phyloP scores from a whole-genome alignment of 2,113 vertebrate genomes.

The Lepus europaeus region DNA sequence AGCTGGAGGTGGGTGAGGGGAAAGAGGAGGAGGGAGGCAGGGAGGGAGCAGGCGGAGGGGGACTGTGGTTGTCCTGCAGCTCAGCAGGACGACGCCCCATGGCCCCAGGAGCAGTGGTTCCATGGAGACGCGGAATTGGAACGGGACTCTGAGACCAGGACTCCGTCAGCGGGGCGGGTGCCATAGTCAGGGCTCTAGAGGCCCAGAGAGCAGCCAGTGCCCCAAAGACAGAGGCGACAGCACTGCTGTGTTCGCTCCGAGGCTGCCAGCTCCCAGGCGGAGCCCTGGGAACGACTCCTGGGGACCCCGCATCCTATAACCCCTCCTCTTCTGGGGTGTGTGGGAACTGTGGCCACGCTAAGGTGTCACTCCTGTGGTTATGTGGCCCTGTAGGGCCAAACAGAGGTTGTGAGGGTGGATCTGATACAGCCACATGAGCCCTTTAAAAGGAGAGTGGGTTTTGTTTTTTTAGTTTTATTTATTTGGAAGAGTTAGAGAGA shows the following conservation, averaged over 20 bases:
- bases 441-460: background rate
- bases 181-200: background rate
- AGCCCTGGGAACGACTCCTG: background rate
- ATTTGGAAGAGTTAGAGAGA: too few species aligned
- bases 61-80: too few species aligned
- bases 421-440: background rate
- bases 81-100: background rate
- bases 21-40: background rate
- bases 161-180: rapidly evolving
- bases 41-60: background rate
- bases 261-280: background rate
- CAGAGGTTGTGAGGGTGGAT: background rate
- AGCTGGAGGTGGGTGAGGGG: background rate
- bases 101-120: background rate
- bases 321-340: background rate
- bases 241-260: background rate
- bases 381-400: background rate
- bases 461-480: background rate
- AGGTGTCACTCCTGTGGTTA: background rate
- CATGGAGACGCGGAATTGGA: background rate
- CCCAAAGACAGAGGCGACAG: background rate
- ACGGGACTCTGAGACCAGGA: background rate
- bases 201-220: rapidly evolving
- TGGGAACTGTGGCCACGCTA: background rate
- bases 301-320: background rate